Evolutionary conservation across 2,113 vertebrate genomes (phyloP), one percentile per base, ranked within the genome.

Genomic region (Zosterops hypoxanthus): DNA sequence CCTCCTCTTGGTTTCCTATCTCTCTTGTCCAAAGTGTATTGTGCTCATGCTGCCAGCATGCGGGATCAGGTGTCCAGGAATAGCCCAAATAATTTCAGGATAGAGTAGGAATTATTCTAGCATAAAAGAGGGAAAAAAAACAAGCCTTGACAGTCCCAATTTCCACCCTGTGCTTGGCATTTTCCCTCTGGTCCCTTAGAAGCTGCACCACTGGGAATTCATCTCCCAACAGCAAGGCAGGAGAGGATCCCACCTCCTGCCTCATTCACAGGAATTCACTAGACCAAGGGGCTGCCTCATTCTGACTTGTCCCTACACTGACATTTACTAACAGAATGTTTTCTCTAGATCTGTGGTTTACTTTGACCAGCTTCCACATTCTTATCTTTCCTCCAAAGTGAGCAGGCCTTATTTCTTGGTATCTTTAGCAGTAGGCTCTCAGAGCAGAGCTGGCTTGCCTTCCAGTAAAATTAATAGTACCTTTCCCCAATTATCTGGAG

Each of bases 401-500:
- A 94, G 82, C 52, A 64, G 55, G 42, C 28, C 34, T 19, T 86
- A 4, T 90, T 82, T 79, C 85, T 94, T 23, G 28, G 64, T 94
- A 49, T 79, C 91, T 93, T 96, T 95, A 91, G 52, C 85, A 95
- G 69, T 52, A 93, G 88, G 56, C 47, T 94, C 69, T 92, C 75
- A 88, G 73, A 89, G 72, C 69, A 81, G 61, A 77, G 41, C 49
- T 2, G 0, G n/a, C 65, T 80, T 88, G 77, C 82, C 79, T 92
- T 92, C 42, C 65, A 96, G 95, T 94, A 77, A 92, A 90, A 82
- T 96, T 96, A 94, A 92, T 84, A 96, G 88, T 94, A 90, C 86
- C 83, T 90, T 88, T 80, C n/a, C 77, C 61, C 87, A 97, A 95
- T 94, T 95, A 95, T 90, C 69, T 89, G 79, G 72, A 95, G 92